Percentiles rank a stretch among this genome's conserved stretches.
These are phyloP conservation scores for Pseudanteris insignis DNA, from an alignment of 2,888 invertebrate genomes.

Conservation along the genomic window DNA sequence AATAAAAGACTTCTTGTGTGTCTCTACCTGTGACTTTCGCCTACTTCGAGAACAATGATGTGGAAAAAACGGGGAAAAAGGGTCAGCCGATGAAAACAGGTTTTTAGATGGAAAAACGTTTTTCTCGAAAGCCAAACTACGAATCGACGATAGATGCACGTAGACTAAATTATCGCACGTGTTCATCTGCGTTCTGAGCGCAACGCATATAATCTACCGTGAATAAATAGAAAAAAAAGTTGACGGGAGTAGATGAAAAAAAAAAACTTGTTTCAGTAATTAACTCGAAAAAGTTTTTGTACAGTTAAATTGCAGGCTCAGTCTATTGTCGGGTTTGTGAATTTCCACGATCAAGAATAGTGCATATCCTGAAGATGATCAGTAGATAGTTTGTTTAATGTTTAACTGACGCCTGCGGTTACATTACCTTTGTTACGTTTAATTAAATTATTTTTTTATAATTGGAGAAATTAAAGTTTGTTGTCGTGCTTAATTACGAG, in stretches of 20 bases:
- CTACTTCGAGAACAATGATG: too few species aligned
- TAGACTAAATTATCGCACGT: constrained; percentile 45
- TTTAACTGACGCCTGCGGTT: neutral
- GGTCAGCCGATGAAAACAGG: too few species aligned
- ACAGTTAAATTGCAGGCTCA: constrained; percentile 18
- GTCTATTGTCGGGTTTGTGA: constrained; percentile 26
- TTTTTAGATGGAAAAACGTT: too few species aligned
- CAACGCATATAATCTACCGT: too few species aligned
- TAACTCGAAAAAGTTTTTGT: constrained; percentile 16
- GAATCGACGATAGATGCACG: too few species aligned
- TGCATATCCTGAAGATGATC: constrained; percentile 17
- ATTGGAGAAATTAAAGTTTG: constrained; percentile 1
- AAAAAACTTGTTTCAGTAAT: constrained; percentile 7
- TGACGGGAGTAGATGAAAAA: neutral
- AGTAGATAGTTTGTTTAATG: constrained; percentile 7
- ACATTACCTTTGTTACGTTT: constrained; percentile 2
- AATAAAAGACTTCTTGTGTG: too few species aligned
- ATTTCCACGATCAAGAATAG: constrained; percentile 17
- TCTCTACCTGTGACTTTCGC: too few species aligned
- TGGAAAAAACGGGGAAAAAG: too few species aligned
- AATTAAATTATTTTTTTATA: constrained; percentile 7
- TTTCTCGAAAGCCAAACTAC: too few species aligned
- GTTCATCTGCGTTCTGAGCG: constrained; percentile 22
- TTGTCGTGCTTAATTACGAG: neutral
- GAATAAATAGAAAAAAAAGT: constrained; percentile 5